Evolutionary conservation across 2,797 vertebrate genomes (phyloP).

Genomic region (Sebastes miniatus): DNA sequence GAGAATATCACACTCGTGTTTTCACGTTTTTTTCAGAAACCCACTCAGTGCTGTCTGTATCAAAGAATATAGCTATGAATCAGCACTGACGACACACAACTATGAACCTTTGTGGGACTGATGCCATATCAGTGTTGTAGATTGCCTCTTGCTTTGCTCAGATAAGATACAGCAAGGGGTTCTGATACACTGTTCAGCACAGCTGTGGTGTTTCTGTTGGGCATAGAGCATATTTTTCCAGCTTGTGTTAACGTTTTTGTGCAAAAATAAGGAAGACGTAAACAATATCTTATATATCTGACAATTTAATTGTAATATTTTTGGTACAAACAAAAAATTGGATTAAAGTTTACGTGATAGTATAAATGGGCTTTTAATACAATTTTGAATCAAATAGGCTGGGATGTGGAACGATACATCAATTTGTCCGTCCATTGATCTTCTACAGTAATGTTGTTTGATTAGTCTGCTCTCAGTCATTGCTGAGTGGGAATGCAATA

Average conservation of each 20-base stretch:
- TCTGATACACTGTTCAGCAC: conserved; percentile 20
- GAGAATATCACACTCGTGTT: conserved; percentile 53
- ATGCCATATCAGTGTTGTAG: conserved; percentile 47
- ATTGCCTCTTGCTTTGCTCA: conserved; percentile 46
- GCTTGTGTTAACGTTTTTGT: not conserved
- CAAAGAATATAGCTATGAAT: conserved; percentile 51
- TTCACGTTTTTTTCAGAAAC: conserved; percentile 31
- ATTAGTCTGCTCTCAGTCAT: conserved; percentile 62
- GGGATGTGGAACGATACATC: conserved; percentile 48
- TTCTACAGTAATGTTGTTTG: conserved; percentile 70
- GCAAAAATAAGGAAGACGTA: not conserved
- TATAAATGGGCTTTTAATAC: conserved; percentile 31
- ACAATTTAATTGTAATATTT: not conserved
- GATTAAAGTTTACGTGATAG: not conserved
- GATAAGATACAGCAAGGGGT: conserved; percentile 53
- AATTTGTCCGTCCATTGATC: conserved; percentile 61
- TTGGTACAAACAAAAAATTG: not conserved
- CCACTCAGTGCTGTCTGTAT: conserved; percentile 14
- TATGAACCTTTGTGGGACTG: conserved; percentile 44
- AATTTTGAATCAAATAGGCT: conserved; percentile 21
- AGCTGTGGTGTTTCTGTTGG: conserved; percentile 8
- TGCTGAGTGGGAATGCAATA: conserved; percentile 66
- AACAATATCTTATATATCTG: not conserved
- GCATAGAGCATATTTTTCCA: not conserved
- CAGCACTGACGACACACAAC: conserved; percentile 21